Conservation (phyloP, 92 coral and sea anemone genomes). For the Porites cylindrica region DNA sequence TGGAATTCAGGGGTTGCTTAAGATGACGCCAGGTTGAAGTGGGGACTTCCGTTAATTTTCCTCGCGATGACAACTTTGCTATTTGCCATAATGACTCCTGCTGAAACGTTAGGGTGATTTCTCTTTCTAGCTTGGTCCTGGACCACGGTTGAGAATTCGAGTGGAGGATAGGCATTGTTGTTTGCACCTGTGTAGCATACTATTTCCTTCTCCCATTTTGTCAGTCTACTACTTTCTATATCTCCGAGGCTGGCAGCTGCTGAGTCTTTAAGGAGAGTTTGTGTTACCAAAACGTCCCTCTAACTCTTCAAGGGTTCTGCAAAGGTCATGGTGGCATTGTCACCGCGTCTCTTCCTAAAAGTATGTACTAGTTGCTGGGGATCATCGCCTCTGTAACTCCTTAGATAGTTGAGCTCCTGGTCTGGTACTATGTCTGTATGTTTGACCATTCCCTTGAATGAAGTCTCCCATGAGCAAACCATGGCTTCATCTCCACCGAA, state of each 20-base stretch:
- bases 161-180: too few species aligned
- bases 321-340: conserved; percentile 17
- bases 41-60: too few species aligned
- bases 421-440: too few species aligned
- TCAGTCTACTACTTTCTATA: background rate
- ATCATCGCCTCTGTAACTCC: conserved; percentile 10
- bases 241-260: background rate
- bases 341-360: conserved; percentile 25
- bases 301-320: conserved; percentile 23
- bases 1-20: too few species aligned
- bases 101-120: too few species aligned
- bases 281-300: conserved; percentile 39
- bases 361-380: conserved; percentile 30
- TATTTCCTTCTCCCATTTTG: conserved; percentile 44
- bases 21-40: too few species aligned
- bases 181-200: conserved; percentile 8
- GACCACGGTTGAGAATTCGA: too few species aligned
- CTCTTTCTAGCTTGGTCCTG: too few species aligned
- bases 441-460: background rate
- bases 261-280: conserved; percentile 16
- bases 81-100: too few species aligned
- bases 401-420: conserved; percentile 31
- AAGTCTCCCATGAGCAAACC: conserved; percentile 45
- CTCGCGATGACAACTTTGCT: too few species aligned
- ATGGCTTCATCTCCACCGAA: conserved; percentile 26